A percentile compares a stretch with the other conserved stretches of the same genome.
Evolutionary conservation across 2,888 invertebrate species (phyloP).

Genomic region (Trisateles emortualis): DNA sequence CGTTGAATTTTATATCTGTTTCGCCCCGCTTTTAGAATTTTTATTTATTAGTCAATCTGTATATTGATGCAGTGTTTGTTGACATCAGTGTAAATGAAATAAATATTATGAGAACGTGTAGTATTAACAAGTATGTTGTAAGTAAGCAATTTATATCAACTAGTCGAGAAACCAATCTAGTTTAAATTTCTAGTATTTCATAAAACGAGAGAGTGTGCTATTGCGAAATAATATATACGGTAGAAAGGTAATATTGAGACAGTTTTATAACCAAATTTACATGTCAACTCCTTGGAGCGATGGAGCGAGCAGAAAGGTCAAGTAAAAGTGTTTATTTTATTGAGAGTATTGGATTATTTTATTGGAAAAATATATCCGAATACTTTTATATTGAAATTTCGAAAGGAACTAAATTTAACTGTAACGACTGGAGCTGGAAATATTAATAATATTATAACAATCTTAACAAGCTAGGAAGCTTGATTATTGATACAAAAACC

Average conservation of each 20-base stretch:
- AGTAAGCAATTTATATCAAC: background rate
- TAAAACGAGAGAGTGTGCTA: slow-evolving; percentile 24
- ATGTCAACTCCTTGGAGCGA: slow-evolving; percentile 4
- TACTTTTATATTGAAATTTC: background rate
- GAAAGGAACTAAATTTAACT: no score
- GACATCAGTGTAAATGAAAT: no score
- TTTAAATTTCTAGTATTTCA: slow-evolving; percentile 30
- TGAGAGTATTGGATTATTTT: slow-evolving; percentile 5
- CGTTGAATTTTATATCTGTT: no score
- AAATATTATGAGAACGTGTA: no score
- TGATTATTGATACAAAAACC: no score
- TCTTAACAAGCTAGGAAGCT: no score
- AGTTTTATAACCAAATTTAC: slow-evolving; percentile 13
- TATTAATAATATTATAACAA: no score
- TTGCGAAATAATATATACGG: slow-evolving; percentile 19
- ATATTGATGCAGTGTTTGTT: no score
- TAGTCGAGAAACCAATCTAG: slow-evolving; percentile 28
- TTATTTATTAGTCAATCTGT: no score
- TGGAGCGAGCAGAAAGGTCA: slow-evolving; percentile 1
- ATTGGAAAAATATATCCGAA: background rate
- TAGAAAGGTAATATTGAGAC: slow-evolving; percentile 17
- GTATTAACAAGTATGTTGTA: no score
- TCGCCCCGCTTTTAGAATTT: no score
- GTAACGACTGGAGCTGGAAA: no score
- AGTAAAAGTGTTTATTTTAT: slow-evolving; percentile 17